Evolutionary conservation across 1,140 invertebrate genomes (phyloP).

Genomic region (Chelonus insularis): DNA sequence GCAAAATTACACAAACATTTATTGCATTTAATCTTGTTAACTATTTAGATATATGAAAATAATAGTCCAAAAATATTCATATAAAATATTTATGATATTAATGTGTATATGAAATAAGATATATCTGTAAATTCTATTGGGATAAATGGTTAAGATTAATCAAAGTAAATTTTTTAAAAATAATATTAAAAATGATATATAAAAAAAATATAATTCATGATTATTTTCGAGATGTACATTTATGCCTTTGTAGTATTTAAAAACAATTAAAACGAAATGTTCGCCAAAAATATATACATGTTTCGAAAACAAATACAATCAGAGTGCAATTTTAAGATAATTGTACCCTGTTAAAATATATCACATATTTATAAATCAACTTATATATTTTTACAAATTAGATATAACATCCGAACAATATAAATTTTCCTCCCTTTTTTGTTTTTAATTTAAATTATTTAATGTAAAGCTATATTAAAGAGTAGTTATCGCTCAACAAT

Average conservation of each 20-base stretch:
- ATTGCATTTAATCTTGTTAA: too few relatives aligned
- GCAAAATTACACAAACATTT: too few relatives aligned
- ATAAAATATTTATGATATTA: too few relatives aligned
- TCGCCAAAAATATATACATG: not conserved
- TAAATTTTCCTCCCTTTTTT: conserved; percentile 8
- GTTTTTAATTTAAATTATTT: not conserved
- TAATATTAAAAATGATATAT: not conserved
- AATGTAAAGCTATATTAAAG: not conserved
- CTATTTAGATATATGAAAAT: too few relatives aligned
- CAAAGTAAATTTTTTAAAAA: not conserved
- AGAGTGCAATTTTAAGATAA: not conserved
- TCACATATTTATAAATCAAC: conserved; percentile 22
- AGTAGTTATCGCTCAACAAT: not conserved
- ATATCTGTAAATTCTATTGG: too few relatives aligned
- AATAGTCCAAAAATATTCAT: too few relatives aligned
- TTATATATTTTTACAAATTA: conserved; percentile 13
- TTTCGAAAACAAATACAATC: conserved; percentile 17
- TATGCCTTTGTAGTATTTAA: not conserved
- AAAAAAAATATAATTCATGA: not conserved
- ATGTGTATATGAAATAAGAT: not conserved
- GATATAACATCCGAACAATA: conserved; percentile 8
- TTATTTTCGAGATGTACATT: too few relatives aligned
- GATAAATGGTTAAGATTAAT: not conserved
- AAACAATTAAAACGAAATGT: not conserved
- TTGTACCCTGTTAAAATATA: conserved; percentile 21